Conservation (phyloP, 2,113 vertebrate species). For the Galemys pyrenaicus region DNA sequence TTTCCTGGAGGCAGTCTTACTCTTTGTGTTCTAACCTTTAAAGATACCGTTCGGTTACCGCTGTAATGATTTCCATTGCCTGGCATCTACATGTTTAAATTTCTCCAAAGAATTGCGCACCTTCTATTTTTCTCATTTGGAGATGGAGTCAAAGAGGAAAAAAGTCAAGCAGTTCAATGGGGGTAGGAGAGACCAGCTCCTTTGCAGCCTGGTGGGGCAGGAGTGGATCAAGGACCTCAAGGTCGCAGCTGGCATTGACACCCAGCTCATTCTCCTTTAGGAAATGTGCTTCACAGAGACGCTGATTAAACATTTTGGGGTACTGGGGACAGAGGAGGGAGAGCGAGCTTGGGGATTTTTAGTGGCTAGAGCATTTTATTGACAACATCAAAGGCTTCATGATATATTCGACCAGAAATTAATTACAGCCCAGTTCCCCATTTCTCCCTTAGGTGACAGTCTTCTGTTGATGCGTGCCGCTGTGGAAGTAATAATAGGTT, state of each 20-base stretch:
- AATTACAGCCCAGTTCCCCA: conserved; percentile 81
- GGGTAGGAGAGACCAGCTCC: not conserved
- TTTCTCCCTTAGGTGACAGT: conserved; percentile 82
- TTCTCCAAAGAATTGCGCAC: conserved; percentile 66
- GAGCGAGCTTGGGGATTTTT: conserved; percentile 45
- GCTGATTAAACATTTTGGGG: conserved; percentile 67
- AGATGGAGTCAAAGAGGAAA: conserved; percentile 57
- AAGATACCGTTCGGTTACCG: conserved; percentile 21
- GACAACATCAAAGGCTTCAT: conserved; percentile 67
- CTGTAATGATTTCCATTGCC: conserved; percentile 80
- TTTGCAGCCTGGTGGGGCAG: not conserved
- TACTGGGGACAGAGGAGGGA: not conserved
- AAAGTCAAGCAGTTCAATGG: not conserved
- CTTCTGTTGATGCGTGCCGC: conserved; percentile 79
- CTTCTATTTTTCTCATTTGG: conserved; percentile 74
- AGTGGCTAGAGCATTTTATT: conserved; percentile 47
- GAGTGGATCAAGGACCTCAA: conserved; percentile 56
- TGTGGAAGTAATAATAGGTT: conserved; percentile 83
- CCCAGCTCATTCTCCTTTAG: not conserved
- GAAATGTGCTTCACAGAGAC: conserved; percentile 9
- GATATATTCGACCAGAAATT: conserved; percentile 77
- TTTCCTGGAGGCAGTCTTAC: conserved; percentile 73
- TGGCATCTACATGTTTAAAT: conserved; percentile 60
- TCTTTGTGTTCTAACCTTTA: conserved; percentile 83
- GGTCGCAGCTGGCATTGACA: conserved; percentile 23